Percentiles rank a stretch among this genome's conserved stretches.
phyloP scores from a whole-genome alignment of 2,113 vertebrate genomes.

The Sardina pilchardus region DNA sequence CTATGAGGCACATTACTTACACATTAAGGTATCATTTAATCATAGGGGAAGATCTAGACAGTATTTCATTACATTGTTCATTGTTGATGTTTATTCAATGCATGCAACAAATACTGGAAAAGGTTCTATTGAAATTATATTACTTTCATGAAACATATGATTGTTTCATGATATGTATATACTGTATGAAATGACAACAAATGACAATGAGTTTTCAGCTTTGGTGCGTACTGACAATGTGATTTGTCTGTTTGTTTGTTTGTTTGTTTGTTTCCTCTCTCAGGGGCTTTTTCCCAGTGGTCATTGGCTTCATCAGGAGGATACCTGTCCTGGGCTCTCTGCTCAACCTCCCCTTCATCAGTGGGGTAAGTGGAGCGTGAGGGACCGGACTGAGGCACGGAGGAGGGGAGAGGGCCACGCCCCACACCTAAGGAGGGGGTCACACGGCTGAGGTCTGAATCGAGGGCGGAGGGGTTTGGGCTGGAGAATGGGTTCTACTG shows the following conservation, averaged over 20 bases:
- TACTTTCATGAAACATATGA: too few relatives aligned
- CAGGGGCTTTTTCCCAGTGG: conserved; percentile 97
- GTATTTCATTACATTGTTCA: background rate
- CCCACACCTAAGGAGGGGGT: background rate
- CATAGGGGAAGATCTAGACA: background rate
- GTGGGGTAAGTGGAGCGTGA: conserved; percentile 81
- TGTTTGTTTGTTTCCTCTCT: background rate
- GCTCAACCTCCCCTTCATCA: conserved; percentile 95
- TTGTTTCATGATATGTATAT: too few relatives aligned
- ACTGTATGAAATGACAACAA: too few relatives aligned
- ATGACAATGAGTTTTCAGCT: background rate
- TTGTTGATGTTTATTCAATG: background rate
- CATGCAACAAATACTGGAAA: too few relatives aligned
- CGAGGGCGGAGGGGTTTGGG: background rate
- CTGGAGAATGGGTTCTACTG: too few relatives aligned
- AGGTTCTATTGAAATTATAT: too few relatives aligned
- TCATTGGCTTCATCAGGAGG: conserved; percentile 94
- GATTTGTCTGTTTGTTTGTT: background rate
- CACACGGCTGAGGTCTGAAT: background rate
- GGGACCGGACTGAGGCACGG: background rate
- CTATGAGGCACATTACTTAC: background rate
- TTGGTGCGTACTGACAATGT: background rate
- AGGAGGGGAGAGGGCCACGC: background rate
- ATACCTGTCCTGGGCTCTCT: conserved; percentile 93
- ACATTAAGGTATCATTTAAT: background rate